These are phyloP conservation scores for Eretmochelys imbricata DNA, from an alignment of 2,113 vertebrate species.

Conservation along the genomic window DNA sequence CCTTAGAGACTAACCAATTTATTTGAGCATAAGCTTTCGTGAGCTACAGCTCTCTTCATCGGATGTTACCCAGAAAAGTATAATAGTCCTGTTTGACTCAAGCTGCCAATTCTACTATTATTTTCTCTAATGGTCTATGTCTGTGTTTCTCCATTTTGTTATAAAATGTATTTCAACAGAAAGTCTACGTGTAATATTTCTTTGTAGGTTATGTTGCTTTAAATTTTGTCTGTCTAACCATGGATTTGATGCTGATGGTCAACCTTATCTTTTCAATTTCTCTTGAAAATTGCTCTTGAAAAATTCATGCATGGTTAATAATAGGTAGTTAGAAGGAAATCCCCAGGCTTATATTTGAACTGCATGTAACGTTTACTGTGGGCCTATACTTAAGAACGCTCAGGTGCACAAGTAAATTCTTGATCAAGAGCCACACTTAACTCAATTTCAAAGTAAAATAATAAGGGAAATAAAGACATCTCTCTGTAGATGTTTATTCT, in stretches of 20 bases:
- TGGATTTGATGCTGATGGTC: background rate
- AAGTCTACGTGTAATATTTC: background rate
- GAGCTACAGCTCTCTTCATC: no score
- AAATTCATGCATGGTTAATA: background rate
- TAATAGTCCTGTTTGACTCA: background rate
- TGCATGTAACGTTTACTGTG: background rate
- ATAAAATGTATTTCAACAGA: background rate
- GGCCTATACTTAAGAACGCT: background rate
- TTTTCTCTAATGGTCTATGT: background rate
- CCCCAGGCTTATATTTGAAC: background rate
- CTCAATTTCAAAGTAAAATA: background rate
- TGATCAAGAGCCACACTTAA: background rate
- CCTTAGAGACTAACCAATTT: no score
- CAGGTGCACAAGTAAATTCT: background rate
- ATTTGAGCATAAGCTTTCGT: no score
- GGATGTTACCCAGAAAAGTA: background rate
- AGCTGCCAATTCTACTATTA: background rate
- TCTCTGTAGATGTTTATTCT: background rate
- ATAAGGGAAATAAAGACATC: background rate
- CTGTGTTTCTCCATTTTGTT: background rate
- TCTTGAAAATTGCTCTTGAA: background rate
- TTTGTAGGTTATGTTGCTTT: background rate
- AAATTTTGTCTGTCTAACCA: background rate
- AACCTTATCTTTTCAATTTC: background rate
- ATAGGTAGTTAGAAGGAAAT: background rate